phyloP scores from a whole-genome alignment of 2,888 invertebrate genomes.

The Eupithecia pulchellata region DNA sequence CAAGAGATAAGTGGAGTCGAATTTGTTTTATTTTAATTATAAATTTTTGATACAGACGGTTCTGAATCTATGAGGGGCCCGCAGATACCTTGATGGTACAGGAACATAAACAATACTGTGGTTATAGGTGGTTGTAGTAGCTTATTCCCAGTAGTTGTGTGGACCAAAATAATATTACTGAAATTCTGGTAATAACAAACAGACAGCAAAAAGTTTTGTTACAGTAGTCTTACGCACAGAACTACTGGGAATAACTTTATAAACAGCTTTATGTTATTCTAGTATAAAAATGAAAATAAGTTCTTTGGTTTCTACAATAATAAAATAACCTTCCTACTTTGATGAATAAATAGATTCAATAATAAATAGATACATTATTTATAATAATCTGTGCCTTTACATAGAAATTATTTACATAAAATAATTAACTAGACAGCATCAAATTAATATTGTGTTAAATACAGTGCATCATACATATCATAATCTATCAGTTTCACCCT shows the following conservation, averaged over 20 bases:
- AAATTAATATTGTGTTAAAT: background rate
- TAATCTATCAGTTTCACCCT: background rate
- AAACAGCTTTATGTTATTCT: background rate
- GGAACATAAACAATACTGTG: background rate
- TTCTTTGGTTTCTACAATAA: background rate
- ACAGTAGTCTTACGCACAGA: too few relatives aligned
- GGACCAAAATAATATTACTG: background rate
- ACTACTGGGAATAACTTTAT: background rate
- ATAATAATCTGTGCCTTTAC: too few relatives aligned
- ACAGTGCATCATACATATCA: background rate
- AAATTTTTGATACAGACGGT: too few relatives aligned
- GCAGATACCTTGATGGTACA: too few relatives aligned
- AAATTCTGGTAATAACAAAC: background rate
- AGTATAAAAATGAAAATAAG: background rate
- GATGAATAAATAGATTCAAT: background rate
- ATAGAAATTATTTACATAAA: background rate
- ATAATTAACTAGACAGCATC: background rate
- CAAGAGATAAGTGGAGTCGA: too few relatives aligned
- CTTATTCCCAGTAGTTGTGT: conserved; percentile 1
- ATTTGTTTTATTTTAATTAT: too few relatives aligned
- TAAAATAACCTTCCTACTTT: background rate
- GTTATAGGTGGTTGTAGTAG: background rate
- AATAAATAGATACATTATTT: background rate
- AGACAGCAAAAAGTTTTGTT: background rate
- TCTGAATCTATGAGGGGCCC: too few relatives aligned